phyloP scores from a whole-genome alignment of 2,797 vertebrate species.

The Argya squamiceps region DNA sequence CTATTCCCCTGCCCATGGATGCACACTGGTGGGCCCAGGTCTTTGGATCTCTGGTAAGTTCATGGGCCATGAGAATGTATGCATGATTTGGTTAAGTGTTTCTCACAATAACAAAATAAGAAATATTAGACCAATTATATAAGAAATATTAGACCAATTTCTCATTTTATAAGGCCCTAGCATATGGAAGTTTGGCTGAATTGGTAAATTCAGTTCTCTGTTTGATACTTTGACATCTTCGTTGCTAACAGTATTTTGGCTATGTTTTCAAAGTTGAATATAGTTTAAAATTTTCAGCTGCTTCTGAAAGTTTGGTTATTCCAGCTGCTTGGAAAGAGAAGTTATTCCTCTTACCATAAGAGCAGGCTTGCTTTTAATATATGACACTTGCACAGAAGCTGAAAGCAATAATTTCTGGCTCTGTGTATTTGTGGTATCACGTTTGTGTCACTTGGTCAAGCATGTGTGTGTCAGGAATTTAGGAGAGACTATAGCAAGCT shows the following conservation, averaged over 20 bases:
- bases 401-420: neutral
- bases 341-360: neutral
- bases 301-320: neutral
- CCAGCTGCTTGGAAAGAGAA: neutral
- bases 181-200: neutral
- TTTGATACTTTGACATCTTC: neutral
- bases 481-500: neutral
- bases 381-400: neutral
- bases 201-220: neutral
- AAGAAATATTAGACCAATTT: neutral
- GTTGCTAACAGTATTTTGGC: neutral
- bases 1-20: fast-evolving
- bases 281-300: neutral
- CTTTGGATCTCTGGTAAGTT: neutral
- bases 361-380: neutral
- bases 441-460: neutral
- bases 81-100: neutral
- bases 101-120: neutral
- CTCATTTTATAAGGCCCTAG: neutral
- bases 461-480: neutral
- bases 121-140: neutral
- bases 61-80: fast-evolving
- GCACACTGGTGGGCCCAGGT: neutral
- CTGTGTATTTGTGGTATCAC: neutral
- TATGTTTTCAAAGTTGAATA: neutral